Evolutionary conservation across 2,113 vertebrate genomes (phyloP).

Genomic region (Hyla sarda): DNA sequence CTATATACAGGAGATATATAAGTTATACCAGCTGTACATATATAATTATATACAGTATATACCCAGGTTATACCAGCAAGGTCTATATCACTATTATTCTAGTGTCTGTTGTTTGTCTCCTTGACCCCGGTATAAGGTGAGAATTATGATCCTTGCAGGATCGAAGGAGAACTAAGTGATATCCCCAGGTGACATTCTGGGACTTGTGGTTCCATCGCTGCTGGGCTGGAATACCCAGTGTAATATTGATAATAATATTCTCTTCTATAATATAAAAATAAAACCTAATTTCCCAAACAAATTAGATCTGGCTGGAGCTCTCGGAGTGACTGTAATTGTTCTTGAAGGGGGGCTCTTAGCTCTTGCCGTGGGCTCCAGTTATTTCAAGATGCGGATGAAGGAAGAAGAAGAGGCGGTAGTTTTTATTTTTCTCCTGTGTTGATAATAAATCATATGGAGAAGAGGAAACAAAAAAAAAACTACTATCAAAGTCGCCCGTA

Average conservation of each 20-base stretch:
- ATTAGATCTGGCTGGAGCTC: background rate
- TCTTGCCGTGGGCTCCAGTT: constrained; percentile 14
- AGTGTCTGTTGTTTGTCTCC: no score
- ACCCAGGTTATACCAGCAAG: no score
- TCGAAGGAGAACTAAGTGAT: no score
- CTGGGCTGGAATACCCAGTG: background rate
- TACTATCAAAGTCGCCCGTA: background rate
- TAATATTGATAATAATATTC: background rate
- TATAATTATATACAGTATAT: no score
- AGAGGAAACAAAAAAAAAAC: background rate
- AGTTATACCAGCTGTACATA: no score
- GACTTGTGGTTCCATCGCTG: background rate
- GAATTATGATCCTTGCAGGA: no score
- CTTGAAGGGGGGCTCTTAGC: constrained; percentile 25
- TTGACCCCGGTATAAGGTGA: no score
- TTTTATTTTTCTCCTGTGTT: constrained; percentile 18
- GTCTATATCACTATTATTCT: no score
- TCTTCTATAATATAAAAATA: background rate
- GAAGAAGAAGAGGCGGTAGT: background rate
- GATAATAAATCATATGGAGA: background rate
- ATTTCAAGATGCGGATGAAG: background rate
- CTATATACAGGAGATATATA: no score
- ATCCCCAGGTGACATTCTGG: background rate
- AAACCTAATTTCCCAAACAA: constrained; percentile 11
- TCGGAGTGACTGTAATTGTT: constrained; percentile 35